Conservation (phyloP, 2,888 invertebrate species). For the Nemotelus nigrinus region DNA sequence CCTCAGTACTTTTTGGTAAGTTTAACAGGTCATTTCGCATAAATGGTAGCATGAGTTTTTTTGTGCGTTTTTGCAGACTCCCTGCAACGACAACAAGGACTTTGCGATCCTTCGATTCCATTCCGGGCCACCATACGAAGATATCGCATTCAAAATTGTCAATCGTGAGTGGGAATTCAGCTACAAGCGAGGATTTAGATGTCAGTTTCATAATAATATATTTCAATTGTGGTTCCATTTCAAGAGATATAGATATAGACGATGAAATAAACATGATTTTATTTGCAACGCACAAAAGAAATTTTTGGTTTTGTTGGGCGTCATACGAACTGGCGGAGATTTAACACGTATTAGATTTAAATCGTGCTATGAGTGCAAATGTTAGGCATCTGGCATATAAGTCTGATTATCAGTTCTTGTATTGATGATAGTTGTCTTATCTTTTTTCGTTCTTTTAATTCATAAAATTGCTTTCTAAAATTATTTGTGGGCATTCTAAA, state of each 20-base stretch:
- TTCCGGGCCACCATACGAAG: conserved; percentile 99
- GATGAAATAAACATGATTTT: conserved; percentile 64
- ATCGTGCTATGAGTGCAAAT: too few relatives aligned
- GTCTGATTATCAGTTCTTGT: too few relatives aligned
- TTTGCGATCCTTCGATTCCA: conserved; percentile 95
- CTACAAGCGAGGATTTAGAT: conserved; percentile 96
- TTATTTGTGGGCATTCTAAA: too few relatives aligned
- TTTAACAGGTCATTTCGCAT: conserved; percentile 47
- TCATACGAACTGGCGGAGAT: too few relatives aligned
- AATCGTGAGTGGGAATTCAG: conserved; percentile 99
- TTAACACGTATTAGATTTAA: too few relatives aligned
- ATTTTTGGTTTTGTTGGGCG: neutral
- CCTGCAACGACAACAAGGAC: conserved; percentile 90
- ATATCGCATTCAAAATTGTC: conserved; percentile 98
- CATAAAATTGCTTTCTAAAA: too few relatives aligned
- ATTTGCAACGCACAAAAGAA: neutral
- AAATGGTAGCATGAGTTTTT: neutral
- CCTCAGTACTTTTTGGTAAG: conserved; percentile 91
- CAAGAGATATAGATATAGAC: conserved; percentile 94
- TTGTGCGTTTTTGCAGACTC: conserved; percentile 70
- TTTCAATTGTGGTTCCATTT: conserved; percentile 99
- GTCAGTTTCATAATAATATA: conserved; percentile 99
- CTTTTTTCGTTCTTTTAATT: too few relatives aligned
- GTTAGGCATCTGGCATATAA: too few relatives aligned
- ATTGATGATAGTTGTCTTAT: too few relatives aligned